phyloP scores from a whole-genome alignment of 2,888 invertebrate genomes.

The Phanerotoma sp. region DNA sequence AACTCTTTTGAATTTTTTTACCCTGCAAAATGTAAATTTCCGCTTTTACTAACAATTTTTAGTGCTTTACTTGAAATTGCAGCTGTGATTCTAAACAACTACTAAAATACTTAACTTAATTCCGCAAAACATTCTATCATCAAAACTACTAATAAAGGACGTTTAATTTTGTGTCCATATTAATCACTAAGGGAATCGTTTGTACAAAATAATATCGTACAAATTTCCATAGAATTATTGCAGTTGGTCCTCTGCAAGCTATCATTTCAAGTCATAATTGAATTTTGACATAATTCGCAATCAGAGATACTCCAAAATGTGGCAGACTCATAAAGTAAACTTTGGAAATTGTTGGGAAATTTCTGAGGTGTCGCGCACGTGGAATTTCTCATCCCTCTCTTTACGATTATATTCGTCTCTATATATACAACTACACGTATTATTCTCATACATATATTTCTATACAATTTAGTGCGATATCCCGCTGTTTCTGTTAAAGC shows the following conservation, averaged over 20 bases:
- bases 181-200: background rate
- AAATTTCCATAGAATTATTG: background rate
- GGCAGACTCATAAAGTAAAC: slow-evolving; percentile 13
- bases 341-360: slow-evolving; percentile 16
- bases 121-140: too few species aligned
- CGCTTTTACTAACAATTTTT: too few species aligned
- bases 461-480: slow-evolving; percentile 33
- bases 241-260: background rate
- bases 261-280: slow-evolving; percentile 14
- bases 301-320: slow-evolving; percentile 10
- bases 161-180: background rate
- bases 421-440: slow-evolving; percentile 3
- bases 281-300: slow-evolving; percentile 22
- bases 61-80: too few species aligned
- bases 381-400: slow-evolving; percentile 3
- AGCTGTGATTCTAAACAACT: too few species aligned
- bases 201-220: background rate
- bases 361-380: background rate
- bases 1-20: too few species aligned
- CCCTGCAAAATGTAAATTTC: too few species aligned
- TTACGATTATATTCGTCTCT: background rate
- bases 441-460: slow-evolving; percentile 32
- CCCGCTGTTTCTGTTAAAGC: slow-evolving; percentile 38
- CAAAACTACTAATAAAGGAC: background rate
- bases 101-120: too few species aligned